These are phyloP conservation scores for Argyresthia albistria DNA, from an alignment of 2,888 invertebrate species.

Conservation along the genomic window DNA sequence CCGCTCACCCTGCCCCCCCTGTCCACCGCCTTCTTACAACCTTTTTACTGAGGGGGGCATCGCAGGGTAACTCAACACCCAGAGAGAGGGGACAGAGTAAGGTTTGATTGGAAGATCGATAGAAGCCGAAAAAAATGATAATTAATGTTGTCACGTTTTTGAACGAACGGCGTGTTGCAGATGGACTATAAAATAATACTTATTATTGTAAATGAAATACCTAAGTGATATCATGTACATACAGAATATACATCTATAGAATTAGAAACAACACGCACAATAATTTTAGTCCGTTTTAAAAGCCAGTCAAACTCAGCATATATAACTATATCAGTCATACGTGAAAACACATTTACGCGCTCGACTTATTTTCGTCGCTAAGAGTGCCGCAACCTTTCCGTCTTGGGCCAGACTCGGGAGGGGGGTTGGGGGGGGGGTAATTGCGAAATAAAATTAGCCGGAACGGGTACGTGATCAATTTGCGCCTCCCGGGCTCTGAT, in stretches of 20 bases:
- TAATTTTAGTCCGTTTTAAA: too few relatives aligned
- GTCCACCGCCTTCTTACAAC: constrained; percentile 71
- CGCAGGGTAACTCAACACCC: constrained; percentile 26
- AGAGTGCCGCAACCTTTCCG: constrained; percentile 56
- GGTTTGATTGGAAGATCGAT: not conserved
- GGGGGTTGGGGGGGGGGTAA: constrained; percentile 41
- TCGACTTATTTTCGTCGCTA: constrained; percentile 35
- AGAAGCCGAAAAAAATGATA: not conserved
- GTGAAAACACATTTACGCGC: not conserved
- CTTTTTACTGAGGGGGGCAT: constrained; percentile 61
- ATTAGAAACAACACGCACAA: too few relatives aligned
- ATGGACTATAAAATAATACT: too few relatives aligned
- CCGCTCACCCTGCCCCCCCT: constrained; percentile 26
- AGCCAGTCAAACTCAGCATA: too few relatives aligned
- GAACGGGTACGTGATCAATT: constrained; percentile 73
- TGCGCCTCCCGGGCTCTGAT: constrained; percentile 68
- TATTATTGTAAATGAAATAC: too few relatives aligned
- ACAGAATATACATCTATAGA: too few relatives aligned
- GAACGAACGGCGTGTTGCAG: not conserved
- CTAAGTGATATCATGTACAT: too few relatives aligned
- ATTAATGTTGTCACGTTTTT: not conserved
- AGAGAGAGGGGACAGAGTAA: not conserved
- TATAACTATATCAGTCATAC: too few relatives aligned
- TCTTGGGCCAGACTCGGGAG: constrained; percentile 10
- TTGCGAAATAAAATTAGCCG: constrained; percentile 73